A percentile compares a stretch with the other conserved stretches of the same genome.
These are phyloP conservation scores for Buphagus erythrorhynchus DNA, from an alignment of 2,797 vertebrate genomes.

Conservation along the genomic window DNA sequence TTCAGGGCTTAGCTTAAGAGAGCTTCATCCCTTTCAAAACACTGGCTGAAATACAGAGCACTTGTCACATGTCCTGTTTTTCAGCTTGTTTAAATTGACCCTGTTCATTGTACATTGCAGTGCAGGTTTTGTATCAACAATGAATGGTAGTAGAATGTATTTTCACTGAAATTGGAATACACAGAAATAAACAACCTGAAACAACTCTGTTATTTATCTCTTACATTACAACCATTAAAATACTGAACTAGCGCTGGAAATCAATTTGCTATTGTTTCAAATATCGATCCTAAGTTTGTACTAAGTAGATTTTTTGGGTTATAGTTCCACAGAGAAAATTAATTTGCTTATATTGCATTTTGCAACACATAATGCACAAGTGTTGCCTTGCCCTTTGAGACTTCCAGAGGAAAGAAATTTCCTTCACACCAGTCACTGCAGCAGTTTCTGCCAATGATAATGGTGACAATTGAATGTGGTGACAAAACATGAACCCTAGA, in stretches of 20 bases:
- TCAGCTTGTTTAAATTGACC: not conserved
- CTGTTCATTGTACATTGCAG: not conserved
- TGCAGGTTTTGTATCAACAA: constrained; percentile 28
- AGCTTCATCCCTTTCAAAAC: constrained; percentile 31
- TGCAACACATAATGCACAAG: not conserved
- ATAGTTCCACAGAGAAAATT: constrained; percentile 58
- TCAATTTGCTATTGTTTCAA: constrained; percentile 67
- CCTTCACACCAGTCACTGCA: not conserved
- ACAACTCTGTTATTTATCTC: constrained; percentile 64
- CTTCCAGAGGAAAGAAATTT: constrained; percentile 8
- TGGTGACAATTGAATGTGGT: not conserved
- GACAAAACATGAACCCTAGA: not conserved
- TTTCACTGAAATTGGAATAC: constrained; percentile 48
- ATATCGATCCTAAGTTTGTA: constrained; percentile 69
- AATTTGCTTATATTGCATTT: constrained; percentile 63
- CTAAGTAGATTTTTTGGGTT: constrained; percentile 59
- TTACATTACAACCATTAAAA: constrained; percentile 65
- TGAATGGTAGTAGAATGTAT: not conserved
- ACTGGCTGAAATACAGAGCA: constrained; percentile 36
- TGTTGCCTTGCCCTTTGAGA: not conserved
- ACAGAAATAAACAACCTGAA: constrained; percentile 52
- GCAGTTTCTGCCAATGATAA: not conserved
- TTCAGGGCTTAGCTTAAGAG: constrained; percentile 8
- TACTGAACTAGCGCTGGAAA: constrained; percentile 49
- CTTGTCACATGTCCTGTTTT: constrained; percentile 1